phyloP scores from a whole-genome alignment of 2,113 vertebrate species.

The Bubo scandiacus region DNA sequence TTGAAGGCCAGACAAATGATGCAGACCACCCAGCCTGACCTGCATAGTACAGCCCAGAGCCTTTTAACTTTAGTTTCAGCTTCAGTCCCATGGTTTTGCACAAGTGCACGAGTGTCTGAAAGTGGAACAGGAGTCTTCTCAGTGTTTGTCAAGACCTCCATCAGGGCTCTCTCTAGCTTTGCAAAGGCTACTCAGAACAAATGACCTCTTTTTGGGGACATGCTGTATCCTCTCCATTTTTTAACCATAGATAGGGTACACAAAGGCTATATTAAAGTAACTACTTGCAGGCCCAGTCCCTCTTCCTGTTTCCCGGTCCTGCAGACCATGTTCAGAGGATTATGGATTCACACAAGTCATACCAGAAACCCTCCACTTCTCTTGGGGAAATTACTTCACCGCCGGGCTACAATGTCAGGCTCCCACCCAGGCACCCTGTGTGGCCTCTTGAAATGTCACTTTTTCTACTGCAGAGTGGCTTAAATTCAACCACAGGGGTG shows the following conservation, averaged over 20 bases:
- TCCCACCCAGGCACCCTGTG: neutral
- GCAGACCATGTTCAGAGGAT: neutral
- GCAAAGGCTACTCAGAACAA: neutral
- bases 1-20: neutral
- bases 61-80: neutral
- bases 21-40: neutral
- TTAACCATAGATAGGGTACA: neutral
- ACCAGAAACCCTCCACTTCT: neutral
- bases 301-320: neutral
- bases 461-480: neutral
- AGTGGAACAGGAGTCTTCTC: neutral
- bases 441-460: neutral
- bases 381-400: neutral
- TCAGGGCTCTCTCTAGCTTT: neutral
- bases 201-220: accelerated
- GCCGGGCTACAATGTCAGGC: neutral
- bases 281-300: neutral
- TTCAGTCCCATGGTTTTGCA: neutral
- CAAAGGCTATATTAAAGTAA: neutral
- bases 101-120: neutral
- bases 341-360: neutral
- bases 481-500: neutral
- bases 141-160: neutral
- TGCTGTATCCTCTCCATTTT: neutral
- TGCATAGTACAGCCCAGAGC: neutral